Percentiles rank a stretch among this genome's conserved stretches.
Evolutionary conservation across 2,113 vertebrate genomes (phyloP).

Genomic region (Coryphaenoides rupestris): DNA sequence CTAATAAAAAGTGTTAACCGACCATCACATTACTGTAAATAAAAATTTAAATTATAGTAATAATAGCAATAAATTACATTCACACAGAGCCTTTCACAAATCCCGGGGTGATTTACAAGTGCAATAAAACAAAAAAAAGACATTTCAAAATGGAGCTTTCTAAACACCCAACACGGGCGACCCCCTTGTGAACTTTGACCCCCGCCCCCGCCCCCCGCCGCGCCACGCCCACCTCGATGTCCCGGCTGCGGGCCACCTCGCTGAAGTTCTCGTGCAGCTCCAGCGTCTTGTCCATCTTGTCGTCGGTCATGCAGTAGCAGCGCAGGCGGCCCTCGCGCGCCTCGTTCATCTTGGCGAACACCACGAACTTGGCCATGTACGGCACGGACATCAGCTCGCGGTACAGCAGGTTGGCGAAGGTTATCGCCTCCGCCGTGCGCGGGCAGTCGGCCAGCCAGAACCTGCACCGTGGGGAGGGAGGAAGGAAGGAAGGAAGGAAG

Average conservation of each 20-base stretch:
- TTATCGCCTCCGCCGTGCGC: conserved; percentile 88
- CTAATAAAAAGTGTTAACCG: no score
- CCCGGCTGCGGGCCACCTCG: conserved; percentile 93
- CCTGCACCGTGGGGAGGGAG: conserved; percentile 56
- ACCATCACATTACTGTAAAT: no score
- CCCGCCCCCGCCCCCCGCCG: background rate
- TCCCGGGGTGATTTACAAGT: no score
- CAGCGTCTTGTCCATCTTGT: conserved; percentile 97
- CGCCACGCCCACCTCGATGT: conserved; percentile 88
- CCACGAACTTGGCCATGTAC: conserved; percentile 97
- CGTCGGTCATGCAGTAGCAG: conserved; percentile 98
- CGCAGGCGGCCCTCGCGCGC: conserved; percentile 88
- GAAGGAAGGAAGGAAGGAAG: no score
- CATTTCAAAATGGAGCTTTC: no score
- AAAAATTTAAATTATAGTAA: no score
- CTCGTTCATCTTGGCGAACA: conserved; percentile 97
- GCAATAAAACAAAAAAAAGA: no score
- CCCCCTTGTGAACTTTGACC: background rate
- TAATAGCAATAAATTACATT: no score
- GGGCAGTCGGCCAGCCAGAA: conserved; percentile 98
- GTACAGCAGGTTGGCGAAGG: conserved; percentile 90
- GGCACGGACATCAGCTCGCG: conserved; percentile 89
- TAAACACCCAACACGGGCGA: background rate
- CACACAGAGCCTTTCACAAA: no score
- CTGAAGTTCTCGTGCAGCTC: conserved; percentile 96